Evolutionary conservation across 2,113 vertebrate genomes (phyloP).

Genomic region (Serinus canaria): DNA sequence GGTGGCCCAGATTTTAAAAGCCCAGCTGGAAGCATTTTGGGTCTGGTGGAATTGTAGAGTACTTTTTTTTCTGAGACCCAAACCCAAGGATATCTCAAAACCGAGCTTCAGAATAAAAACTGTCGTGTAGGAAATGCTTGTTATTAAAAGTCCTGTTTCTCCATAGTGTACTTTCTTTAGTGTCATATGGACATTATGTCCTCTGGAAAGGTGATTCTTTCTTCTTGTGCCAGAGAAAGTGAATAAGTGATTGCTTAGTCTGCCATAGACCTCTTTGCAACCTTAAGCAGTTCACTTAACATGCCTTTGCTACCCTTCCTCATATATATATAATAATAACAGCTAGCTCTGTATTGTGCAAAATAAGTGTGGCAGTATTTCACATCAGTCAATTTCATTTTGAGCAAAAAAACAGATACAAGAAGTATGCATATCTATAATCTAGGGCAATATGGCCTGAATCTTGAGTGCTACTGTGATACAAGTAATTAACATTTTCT

Average conservation of each 20-base stretch:
- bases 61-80: background rate
- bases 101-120: background rate
- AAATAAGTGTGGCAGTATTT: slow-evolving; percentile 15
- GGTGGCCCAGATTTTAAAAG: slow-evolving; percentile 42
- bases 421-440: slow-evolving; percentile 68
- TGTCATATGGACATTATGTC: background rate
- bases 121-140: background rate
- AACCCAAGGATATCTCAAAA: background rate
- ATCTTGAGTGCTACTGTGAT: slow-evolving; percentile 70
- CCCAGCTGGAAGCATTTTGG: slow-evolving; percentile 21
- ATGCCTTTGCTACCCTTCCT: background rate
- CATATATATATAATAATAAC: background rate
- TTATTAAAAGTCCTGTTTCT: background rate
- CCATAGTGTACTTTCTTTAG: background rate
- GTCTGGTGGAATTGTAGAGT: background rate
- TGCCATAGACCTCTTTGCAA: background rate
- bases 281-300: background rate
- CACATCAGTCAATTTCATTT: slow-evolving; percentile 38
- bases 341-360: background rate
- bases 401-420: slow-evolving; percentile 38
- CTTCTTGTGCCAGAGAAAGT: background rate
- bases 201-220: background rate
- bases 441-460: slow-evolving; percentile 67
- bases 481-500: slow-evolving; percentile 71
- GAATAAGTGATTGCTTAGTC: background rate